These are phyloP conservation scores for Perdita meconis DNA, from an alignment of 2,888 invertebrate species.

Conservation along the genomic window DNA sequence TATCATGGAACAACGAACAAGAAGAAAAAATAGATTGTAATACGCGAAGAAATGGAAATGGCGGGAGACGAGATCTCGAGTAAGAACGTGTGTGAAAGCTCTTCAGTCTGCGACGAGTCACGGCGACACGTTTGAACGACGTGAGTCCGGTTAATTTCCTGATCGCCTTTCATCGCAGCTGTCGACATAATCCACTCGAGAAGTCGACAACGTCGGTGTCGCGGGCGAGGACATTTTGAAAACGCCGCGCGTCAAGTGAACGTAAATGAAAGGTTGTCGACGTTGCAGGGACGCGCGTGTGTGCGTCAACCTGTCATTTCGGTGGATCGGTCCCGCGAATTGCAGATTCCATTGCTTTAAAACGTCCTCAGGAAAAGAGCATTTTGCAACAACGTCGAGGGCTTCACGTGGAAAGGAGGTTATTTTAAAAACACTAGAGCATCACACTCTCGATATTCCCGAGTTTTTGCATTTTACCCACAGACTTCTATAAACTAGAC, in stretches of 20 bases:
- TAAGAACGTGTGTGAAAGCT: constrained; percentile 8
- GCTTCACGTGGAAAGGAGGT: too few species aligned
- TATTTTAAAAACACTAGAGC: too few species aligned
- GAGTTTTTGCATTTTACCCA: too few species aligned
- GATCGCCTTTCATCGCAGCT: constrained; percentile 62
- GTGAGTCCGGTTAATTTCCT: constrained; percentile 71
- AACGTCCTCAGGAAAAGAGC: constrained; percentile 6
- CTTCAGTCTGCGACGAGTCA: background rate
- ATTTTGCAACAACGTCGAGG: too few species aligned
- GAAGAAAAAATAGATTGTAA: background rate
- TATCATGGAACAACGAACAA: background rate
- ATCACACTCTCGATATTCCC: too few species aligned
- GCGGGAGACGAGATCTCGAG: background rate
- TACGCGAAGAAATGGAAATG: constrained; percentile 47
- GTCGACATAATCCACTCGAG: constrained; percentile 67
- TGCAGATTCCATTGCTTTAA: constrained; percentile 20
- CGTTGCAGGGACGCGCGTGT: constrained; percentile 47
- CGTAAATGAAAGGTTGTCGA: constrained; percentile 59
- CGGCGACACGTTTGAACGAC: constrained; percentile 60
- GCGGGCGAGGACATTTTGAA: constrained; percentile 61
- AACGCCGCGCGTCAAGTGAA: constrained; percentile 53
- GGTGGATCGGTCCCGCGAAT: constrained; percentile 8
- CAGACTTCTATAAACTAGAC: too few species aligned
- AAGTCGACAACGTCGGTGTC: constrained; percentile 46
- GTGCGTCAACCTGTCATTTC: constrained; percentile 62